Percentiles rank a stretch among this genome's conserved stretches.
phyloP scores from a whole-genome alignment of 2,113 vertebrate species.

The Nothobranchius kuhntae region DNA sequence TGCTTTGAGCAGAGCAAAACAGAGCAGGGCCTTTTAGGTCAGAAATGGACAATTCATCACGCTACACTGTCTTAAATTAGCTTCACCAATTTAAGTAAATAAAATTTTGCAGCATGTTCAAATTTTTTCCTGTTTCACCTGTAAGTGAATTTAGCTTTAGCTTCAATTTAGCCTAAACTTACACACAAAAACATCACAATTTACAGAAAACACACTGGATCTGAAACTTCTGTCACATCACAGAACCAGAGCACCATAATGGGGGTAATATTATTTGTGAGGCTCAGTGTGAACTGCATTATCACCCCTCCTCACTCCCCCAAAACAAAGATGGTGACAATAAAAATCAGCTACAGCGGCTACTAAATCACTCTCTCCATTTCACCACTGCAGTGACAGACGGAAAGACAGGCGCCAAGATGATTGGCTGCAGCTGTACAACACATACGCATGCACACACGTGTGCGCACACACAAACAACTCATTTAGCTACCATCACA shows the following conservation, averaged over 20 bases:
- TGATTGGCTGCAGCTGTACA: constrained; percentile 30
- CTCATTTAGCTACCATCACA: constrained; percentile 5
- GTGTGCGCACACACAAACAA: neutral
- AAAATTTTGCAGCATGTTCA: too few species aligned
- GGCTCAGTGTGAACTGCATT: neutral
- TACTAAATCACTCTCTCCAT: constrained; percentile 37
- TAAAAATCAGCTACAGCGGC: constrained; percentile 23
- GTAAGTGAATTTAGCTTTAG: too few species aligned
- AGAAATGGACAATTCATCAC: too few species aligned
- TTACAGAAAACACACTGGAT: too few species aligned
- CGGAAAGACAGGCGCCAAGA: constrained; percentile 32
- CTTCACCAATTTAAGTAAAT: too few species aligned
- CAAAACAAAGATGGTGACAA: constrained; percentile 50
- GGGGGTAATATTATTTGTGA: neutral
- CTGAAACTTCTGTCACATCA: too few species aligned
- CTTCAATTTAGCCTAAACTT: too few species aligned
- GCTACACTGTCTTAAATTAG: too few species aligned
- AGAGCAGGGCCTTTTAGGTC: too few species aligned
- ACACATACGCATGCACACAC: constrained; percentile 2
- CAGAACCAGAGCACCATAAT: neutral
- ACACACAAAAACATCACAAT: too few species aligned
- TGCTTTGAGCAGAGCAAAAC: too few species aligned
- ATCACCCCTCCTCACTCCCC: neutral
- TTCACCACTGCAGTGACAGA: constrained; percentile 28
- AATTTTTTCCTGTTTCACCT: too few species aligned